A percentile compares a stretch with the other conserved stretches of the same genome.
These are phyloP conservation scores for Poeciliopsis retropinna DNA, from an alignment of 2,113 vertebrate species.

Conservation along the genomic window DNA sequence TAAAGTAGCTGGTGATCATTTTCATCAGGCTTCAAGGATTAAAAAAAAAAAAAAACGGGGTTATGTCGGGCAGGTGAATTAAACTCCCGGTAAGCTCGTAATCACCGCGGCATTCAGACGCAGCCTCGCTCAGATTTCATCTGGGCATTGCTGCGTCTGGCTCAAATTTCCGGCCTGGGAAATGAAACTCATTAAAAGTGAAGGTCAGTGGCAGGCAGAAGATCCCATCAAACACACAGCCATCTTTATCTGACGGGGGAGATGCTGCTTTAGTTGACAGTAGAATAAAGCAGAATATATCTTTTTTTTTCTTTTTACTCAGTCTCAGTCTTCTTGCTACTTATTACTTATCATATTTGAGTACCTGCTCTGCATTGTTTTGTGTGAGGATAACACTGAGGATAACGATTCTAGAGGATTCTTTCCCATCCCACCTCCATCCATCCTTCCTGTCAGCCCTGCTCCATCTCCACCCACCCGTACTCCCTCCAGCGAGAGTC, in stretches of 20 bases:
- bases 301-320: constrained; percentile 7
- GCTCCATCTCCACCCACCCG: constrained; percentile 35
- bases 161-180: constrained; percentile 32
- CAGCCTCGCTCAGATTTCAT: constrained; percentile 28
- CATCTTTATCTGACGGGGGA: constrained; percentile 25
- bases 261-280: not conserved
- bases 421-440: constrained; percentile 46
- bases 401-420: constrained; percentile 49
- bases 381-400: constrained; percentile 17
- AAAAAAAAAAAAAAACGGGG: constrained; percentile 13
- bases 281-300: not conserved
- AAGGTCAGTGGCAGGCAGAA: constrained; percentile 49
- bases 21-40: constrained; percentile 48
- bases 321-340: too few relatives aligned
- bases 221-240: constrained; percentile 28
- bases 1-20: constrained; percentile 15
- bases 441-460: constrained; percentile 20
- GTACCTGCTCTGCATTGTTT: constrained; percentile 22
- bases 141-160: constrained; percentile 24
- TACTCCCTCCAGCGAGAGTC: constrained; percentile 63
- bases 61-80: constrained; percentile 44
- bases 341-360: not conserved
- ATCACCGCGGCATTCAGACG: constrained; percentile 58
- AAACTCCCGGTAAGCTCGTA: constrained; percentile 62
- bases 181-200: constrained; percentile 44